Conservation (phyloP, 2,797 vertebrate genomes). For the Tapirus indicus region DNA sequence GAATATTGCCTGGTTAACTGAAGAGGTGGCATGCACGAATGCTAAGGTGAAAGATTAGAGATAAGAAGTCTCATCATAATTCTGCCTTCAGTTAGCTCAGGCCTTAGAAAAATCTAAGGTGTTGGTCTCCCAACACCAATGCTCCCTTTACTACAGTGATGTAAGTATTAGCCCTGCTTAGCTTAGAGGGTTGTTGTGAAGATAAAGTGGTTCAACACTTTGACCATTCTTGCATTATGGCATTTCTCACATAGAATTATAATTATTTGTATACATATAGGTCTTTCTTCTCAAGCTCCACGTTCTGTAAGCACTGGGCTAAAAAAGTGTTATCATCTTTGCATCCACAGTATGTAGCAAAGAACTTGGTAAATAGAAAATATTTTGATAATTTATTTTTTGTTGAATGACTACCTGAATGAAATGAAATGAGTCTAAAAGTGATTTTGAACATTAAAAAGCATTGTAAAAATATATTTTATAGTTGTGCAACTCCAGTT, state of each 20-base stretch:
- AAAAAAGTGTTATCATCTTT: not conserved
- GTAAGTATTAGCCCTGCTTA: not conserved
- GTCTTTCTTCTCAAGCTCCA: not conserved
- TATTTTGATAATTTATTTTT: not conserved
- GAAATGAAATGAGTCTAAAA: not conserved
- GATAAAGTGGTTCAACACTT: not conserved
- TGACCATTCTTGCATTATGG: not conserved
- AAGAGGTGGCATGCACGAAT: not conserved
- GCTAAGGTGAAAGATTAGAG: not conserved
- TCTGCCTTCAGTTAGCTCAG: not conserved
- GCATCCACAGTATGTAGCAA: not conserved
- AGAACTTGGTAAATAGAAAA: not conserved
- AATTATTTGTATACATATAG: not conserved
- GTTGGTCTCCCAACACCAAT: not conserved
- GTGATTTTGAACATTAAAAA: not conserved
- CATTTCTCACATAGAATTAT: not conserved
- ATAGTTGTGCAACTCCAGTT: not conserved
- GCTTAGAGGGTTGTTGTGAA: not conserved
- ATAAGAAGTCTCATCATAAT: not conserved
- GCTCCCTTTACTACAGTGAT: not conserved
- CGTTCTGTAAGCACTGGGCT: not conserved
- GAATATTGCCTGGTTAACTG: not conserved
- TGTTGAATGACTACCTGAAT: not conserved
- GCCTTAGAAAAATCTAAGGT: not conserved
- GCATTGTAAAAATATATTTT: not conserved